These are phyloP conservation scores for Tenualosa thibaudeaui DNA, from an alignment of 2,797 vertebrate genomes.

Conservation along the genomic window DNA sequence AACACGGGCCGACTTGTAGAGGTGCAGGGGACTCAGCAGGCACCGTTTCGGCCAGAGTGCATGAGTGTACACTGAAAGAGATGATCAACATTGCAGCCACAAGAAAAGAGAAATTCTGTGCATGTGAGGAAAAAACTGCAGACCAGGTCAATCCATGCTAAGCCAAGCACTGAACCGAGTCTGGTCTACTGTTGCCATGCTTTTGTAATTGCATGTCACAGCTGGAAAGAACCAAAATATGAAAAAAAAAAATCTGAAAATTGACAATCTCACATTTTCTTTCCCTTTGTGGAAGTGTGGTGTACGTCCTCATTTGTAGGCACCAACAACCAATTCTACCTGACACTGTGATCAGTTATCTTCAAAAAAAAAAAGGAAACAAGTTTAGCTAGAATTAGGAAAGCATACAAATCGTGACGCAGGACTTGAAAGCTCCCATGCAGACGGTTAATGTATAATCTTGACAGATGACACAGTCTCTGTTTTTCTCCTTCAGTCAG, in stretches of 20 bases:
- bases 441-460: neutral
- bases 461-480: neutral
- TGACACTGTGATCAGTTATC: neutral
- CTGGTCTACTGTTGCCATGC: neutral
- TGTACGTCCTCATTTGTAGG: neutral
- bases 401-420: neutral
- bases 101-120: neutral
- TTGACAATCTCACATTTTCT: neutral
- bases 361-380: neutral
- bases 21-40: neutral
- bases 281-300: neutral
- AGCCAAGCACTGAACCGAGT: neutral
- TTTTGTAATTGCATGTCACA: neutral
- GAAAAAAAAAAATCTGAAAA: neutral
- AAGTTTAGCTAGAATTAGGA: neutral
- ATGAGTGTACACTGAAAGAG: neutral
- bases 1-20: conserved; percentile 27
- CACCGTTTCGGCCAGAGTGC: neutral
- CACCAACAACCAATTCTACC: neutral
- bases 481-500: neutral
- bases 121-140: neutral
- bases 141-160: neutral
- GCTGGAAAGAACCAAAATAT: neutral
- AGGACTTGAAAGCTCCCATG: neutral
- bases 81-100: neutral